Evolutionary conservation across 1,140 invertebrate species (phyloP), one percentile per base, ranked within the genome.

Genomic region (Dolichoris vasculosae): DNA sequence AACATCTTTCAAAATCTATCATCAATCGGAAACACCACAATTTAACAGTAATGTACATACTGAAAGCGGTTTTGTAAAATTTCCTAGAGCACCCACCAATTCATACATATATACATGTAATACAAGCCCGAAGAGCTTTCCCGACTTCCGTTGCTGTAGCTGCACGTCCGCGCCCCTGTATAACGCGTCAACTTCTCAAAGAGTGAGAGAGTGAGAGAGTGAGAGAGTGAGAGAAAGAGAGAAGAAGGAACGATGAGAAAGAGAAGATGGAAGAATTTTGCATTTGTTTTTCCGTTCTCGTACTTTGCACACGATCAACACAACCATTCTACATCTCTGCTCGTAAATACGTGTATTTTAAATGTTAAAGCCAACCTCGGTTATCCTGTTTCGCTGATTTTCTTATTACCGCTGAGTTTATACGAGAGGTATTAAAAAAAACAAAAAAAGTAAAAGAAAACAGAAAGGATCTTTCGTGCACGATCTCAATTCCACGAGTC

Each of bases 91-190:
- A 46, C 20, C 48, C 46, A 32, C 30, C 43, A 55, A 77, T 77
- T 55, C 78, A 80, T 80, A n/a, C 78, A 80, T 80, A 64, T 80
- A 80, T 80, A 67, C 78, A 80, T 80, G 78, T 80, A 80, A 80
- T 80, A 38, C 78, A 63, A 63, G 35, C 17, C 17, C 78, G 32
- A 30, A 63, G 78, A 80, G 78, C 78, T 80, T 80, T 63, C 59
- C 26, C 59, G 46, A 30, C n/a, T 51, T 23, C 20, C 9, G 46
- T n/a, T 46, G 75, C 1, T 46, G 75, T 77, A 77, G 75, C 46
- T 77, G 46, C 46, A 55, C 43, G 75, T 77, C 75, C 75, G 75
- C 75, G 75, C 75, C 75, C 75, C 75, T 51, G 75, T 77, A 55
- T 55, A 55, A 32, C 46, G 75, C 30, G 75, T 77, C 75, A 77